These are phyloP conservation scores for Philopotamus ludificatus DNA, from an alignment of 1,140 invertebrate genomes.

Conservation along the genomic window DNA sequence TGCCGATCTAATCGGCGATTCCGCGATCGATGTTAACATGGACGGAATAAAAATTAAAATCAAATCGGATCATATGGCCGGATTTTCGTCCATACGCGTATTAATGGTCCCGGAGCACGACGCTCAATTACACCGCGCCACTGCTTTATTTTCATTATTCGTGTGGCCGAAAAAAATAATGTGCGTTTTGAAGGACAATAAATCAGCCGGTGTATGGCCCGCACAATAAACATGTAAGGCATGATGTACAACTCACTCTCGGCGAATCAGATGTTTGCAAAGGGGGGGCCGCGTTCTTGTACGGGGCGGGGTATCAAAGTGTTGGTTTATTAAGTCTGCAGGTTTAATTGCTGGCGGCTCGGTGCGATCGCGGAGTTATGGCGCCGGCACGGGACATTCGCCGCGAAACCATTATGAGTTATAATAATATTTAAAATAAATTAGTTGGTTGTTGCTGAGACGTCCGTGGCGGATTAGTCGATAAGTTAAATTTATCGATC, in stretches of 20 bases:
- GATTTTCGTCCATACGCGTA: no score
- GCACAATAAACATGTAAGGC: constrained; percentile 16
- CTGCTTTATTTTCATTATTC: background rate
- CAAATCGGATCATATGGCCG: background rate
- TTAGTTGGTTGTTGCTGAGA: no score
- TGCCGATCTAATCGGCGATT: no score
- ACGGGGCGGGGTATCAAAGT: background rate
- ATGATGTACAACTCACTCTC: constrained; percentile 23
- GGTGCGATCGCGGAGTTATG: no score
- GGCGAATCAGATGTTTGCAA: constrained; percentile 17
- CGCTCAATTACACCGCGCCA: no score
- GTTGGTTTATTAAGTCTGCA: constrained; percentile 16
- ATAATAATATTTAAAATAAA: no score
- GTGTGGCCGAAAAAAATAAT: background rate
- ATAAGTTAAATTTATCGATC: no score
- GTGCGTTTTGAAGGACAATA: background rate
- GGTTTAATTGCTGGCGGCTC: background rate
- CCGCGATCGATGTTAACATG: background rate
- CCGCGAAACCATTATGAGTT: no score
- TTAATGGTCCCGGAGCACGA: no score
- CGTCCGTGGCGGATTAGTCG: no score
- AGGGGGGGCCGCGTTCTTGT: background rate
- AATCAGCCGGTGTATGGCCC: background rate
- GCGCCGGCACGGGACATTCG: no score
- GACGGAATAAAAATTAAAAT: background rate